Percentiles rank a stretch among this genome's conserved stretches.
phyloP scores from a whole-genome alignment of 2,113 vertebrate species.

The Epinephelus fuscoguttatus region DNA sequence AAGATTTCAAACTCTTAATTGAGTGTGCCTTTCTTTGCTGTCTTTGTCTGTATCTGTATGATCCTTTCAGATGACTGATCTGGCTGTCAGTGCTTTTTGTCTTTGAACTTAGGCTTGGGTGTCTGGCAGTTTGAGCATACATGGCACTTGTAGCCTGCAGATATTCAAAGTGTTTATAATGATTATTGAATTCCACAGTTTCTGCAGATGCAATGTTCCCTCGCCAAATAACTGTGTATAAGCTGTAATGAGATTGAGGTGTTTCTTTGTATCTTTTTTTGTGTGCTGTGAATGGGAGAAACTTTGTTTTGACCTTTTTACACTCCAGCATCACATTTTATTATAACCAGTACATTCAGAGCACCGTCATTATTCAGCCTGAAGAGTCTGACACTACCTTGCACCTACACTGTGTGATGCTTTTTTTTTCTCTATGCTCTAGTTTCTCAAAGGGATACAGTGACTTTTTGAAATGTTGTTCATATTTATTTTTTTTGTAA shows the following conservation, averaged over 20 bases:
- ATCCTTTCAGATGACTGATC: slow-evolving; percentile 27
- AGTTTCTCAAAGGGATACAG: slow-evolving; percentile 35
- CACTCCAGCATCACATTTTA: slow-evolving; percentile 30
- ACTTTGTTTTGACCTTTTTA: slow-evolving; percentile 52
- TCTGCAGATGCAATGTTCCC: background rate
- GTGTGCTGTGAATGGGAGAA: background rate
- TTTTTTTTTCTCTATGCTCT: slow-evolving; percentile 23
- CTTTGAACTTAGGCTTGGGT: background rate
- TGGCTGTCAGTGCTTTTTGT: slow-evolving; percentile 17
- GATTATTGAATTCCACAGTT: background rate
- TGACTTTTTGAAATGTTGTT: slow-evolving; percentile 58
- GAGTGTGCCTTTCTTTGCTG: background rate
- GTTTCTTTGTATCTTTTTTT: slow-evolving; percentile 10
- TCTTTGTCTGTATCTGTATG: slow-evolving; percentile 17
- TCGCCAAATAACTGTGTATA: background rate
- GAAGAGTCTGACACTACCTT: slow-evolving; percentile 40
- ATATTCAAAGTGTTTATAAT: slow-evolving; percentile 1
- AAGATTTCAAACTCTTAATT: slow-evolving; percentile 57
- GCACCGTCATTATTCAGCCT: slow-evolving; percentile 52
- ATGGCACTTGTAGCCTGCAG: background rate
- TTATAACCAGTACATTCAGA: slow-evolving; percentile 45
- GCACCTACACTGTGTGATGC: slow-evolving; percentile 33
- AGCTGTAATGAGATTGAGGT: slow-evolving; percentile 10
- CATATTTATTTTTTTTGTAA: slow-evolving; percentile 39
- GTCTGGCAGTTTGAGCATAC: background rate